Conservation (phyloP, 35 echinoderm and acorn worm genomes). For the Holothuria glaberrima region DNA sequence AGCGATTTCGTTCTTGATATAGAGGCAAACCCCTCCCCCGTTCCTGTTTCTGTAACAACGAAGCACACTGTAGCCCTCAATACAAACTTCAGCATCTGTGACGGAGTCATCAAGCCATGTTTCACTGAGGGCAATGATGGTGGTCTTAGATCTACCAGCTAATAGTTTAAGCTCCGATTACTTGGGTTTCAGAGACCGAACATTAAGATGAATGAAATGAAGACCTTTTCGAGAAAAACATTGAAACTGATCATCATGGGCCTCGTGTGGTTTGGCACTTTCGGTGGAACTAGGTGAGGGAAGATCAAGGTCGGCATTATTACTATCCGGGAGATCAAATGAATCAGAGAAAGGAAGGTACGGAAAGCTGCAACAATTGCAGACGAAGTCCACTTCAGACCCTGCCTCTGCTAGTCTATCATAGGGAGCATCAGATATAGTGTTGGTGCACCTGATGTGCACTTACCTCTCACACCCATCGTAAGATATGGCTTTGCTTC, state of each 20-base stretch:
- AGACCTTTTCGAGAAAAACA: slow-evolving; percentile 24
- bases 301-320: no score
- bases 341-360: no score
- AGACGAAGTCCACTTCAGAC: no score
- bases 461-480: slow-evolving; percentile 14
- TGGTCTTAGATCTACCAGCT: neutral
- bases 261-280: no score
- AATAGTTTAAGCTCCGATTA: slow-evolving; percentile 28
- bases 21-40: slow-evolving; percentile 19
- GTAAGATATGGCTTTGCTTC: slow-evolving; percentile 21
- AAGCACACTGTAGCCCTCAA: slow-evolving; percentile 14
- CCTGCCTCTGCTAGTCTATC: no score
- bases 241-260: neutral
- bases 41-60: neutral
- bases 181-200: slow-evolving; percentile 23
- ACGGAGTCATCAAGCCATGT: slow-evolving; percentile 27
- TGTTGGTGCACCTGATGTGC: slow-evolving; percentile 16
- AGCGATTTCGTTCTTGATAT: slow-evolving; percentile 30
- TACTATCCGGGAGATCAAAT: no score
- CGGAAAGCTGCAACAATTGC: no score
- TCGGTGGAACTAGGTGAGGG: no score
- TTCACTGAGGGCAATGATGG: slow-evolving; percentile 31
- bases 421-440: no score
- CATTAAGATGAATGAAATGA: slow-evolving; percentile 41
- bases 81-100: slow-evolving; percentile 27